Evolutionary conservation across 2,888 invertebrate genomes (phyloP).

Genomic region (Campoplex capitator): DNA sequence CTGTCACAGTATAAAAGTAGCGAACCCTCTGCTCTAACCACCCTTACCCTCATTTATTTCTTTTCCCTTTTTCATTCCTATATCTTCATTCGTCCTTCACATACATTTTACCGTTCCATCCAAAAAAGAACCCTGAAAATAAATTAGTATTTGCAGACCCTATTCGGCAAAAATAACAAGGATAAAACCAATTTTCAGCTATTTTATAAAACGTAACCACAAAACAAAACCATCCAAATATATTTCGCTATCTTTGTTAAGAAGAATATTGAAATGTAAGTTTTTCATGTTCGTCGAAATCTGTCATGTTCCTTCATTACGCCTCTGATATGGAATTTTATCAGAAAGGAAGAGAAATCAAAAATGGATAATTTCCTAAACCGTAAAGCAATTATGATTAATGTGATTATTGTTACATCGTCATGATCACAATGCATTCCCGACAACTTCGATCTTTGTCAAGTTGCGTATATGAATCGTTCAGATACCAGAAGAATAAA

Average conservation of each 20-base stretch:
- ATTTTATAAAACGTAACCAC: not conserved
- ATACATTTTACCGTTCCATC: not conserved
- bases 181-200: not conserved
- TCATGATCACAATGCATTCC: too few relatives aligned
- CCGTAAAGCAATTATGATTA: not conserved
- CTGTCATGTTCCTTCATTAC: too few relatives aligned
- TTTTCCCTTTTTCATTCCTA: slow-evolving; percentile 52
- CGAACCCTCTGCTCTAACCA: slow-evolving; percentile 62
- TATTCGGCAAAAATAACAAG: not conserved
- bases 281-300: too few relatives aligned
- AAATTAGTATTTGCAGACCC: not conserved
- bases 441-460: too few relatives aligned
- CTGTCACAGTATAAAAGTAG: slow-evolving; percentile 64
- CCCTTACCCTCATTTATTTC: slow-evolving; percentile 42
- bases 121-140: not conserved
- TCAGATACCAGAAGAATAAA: too few relatives aligned
- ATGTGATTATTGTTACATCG: not conserved
- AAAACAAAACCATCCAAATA: not conserved
- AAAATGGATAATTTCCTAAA: not conserved
- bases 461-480: too few relatives aligned
- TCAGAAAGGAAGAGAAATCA: not conserved
- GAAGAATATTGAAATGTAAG: not conserved
- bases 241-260: not conserved
- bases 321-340: too few relatives aligned
- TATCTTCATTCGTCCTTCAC: slow-evolving; percentile 62